Percentiles rank a stretch among this genome's conserved stretches.
phyloP scores from a whole-genome alignment of 2,113 vertebrate species.

The Sorex fumeus region DNA sequence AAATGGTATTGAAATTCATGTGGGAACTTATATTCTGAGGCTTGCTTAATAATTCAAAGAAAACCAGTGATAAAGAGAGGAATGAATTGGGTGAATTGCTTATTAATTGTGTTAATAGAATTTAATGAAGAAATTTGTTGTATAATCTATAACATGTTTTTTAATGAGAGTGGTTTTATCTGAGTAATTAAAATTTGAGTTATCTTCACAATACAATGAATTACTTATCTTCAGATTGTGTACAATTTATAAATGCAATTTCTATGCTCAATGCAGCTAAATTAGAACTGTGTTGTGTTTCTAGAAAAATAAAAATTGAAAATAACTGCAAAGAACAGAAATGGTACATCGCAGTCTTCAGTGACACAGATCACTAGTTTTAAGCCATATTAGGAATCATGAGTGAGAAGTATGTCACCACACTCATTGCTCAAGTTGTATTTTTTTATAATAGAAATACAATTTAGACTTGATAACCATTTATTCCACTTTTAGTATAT shows the following conservation, averaged over 20 bases:
- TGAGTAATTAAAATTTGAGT: conserved; percentile 65
- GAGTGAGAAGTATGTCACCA: neutral
- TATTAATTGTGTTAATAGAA: conserved; percentile 75
- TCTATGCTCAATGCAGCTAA: conserved; percentile 3
- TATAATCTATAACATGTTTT: conserved; percentile 64
- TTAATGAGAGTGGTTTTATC: conserved; percentile 69
- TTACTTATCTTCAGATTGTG: conserved; percentile 70
- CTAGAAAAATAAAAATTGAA: conserved; percentile 2
- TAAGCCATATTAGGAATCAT: neutral
- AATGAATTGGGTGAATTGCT: conserved; percentile 32
- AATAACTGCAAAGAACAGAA: conserved; percentile 33
- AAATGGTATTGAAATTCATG: conserved; percentile 61
- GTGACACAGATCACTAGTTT: neutral
- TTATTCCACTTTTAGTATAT: neutral
- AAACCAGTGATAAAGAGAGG: conserved; percentile 56
- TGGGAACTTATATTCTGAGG: neutral
- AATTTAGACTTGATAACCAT: neutral
- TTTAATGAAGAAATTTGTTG: conserved; percentile 57
- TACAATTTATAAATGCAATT: conserved; percentile 54
- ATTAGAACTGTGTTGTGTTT: neutral
- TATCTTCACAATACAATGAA: conserved; percentile 70
- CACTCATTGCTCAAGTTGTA: neutral
- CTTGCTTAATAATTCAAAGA: conserved; percentile 70
- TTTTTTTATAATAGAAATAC: neutral
- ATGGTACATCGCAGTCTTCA: neutral